Evolutionary conservation across 2,113 vertebrate genomes (phyloP), one percentile per base, ranked within the genome.

Genomic region (Indicator maculatus): DNA sequence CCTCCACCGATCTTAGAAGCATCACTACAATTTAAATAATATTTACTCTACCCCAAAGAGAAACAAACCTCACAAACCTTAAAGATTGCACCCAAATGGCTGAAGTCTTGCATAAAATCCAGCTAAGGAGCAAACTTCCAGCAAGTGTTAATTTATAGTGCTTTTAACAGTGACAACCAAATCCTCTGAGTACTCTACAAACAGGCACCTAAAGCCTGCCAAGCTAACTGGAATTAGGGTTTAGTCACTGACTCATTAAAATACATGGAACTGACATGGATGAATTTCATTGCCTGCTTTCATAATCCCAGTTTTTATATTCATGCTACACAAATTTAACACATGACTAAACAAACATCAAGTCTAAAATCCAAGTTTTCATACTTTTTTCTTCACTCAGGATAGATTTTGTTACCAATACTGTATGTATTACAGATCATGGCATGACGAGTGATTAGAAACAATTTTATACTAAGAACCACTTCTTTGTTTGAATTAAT

Each of bases 221-320:
- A 86, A 39, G 36, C 33, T 47, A 70, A 13, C 0, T 0, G 1
- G 27, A n/a, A 5, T 24, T 19, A 60, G 11, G 9, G 30, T 41
- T 86, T 59, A 71, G 58, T 61, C 60, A 56, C 39, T 17, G 47
- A 50, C 41, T 94, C 70, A 86, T 87, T 79, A 73, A 92, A 95
- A 76, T 21, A 44, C 70, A 69, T 33, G 17, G 36, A 65, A 69
- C 2, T 50, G 24, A 83, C 31, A 36, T 2, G 8, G 61, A 16
- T 70, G 8, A 84, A 82, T 69, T 64, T 61, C 20, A 31, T 81
- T 50, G 12, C 27, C 58, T 88, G 61, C 16, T 84, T 89, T 56
- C 53, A n/a, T 16, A 89, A 90, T 67, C 33, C 13, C 72, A 86
- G 41, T 2, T 76, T 78, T 53, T 50, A 19, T 27, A 6, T 53